A percentile compares a stretch with the other conserved stretches of the same genome.
phyloP scores from a whole-genome alignment of 2,113 vertebrate genomes.

The Pelecanus crispus region DNA sequence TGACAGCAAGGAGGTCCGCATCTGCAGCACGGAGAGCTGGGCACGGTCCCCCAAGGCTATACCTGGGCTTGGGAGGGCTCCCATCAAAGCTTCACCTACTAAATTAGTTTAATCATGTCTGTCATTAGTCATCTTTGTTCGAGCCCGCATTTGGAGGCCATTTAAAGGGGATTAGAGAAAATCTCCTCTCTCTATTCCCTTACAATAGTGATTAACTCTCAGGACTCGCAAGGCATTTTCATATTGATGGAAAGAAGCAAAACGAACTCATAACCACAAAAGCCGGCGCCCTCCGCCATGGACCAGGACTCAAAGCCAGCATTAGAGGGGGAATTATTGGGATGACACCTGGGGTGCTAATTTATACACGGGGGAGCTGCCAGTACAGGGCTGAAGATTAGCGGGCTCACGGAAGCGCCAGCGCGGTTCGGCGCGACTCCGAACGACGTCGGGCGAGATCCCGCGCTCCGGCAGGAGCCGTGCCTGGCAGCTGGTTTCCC shows the following conservation, averaged over 20 bases:
- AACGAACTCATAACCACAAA: neutral
- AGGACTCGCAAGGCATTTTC: neutral
- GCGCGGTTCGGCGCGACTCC: rapidly evolving
- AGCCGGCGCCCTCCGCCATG: rapidly evolving
- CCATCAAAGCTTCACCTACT: neutral
- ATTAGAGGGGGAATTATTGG: neutral
- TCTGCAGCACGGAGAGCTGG: neutral
- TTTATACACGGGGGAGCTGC: neutral
- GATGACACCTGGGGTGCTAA: neutral
- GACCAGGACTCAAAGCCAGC: neutral
- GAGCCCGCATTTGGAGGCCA: slow-evolving; percentile 21
- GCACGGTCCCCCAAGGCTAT: neutral
- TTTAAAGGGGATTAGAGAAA: slow-evolving; percentile 48
- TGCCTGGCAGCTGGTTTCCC: neutral
- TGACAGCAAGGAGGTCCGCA: neutral
- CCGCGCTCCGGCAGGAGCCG: rapidly evolving
- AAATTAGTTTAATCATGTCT: slow-evolving; percentile 10
- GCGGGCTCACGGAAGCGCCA: neutral
- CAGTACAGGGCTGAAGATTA: neutral
- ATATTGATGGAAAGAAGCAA: neutral
- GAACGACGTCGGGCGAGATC: rapidly evolving
- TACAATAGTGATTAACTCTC: slow-evolving; percentile 1
- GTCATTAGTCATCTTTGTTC: slow-evolving; percentile 3
- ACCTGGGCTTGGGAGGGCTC: neutral
- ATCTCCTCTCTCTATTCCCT: neutral